A percentile compares a stretch with the other conserved stretches of the same genome.
phyloP scores from a whole-genome alignment of 2,797 vertebrate genomes.

The Lagodon rhomboides region DNA sequence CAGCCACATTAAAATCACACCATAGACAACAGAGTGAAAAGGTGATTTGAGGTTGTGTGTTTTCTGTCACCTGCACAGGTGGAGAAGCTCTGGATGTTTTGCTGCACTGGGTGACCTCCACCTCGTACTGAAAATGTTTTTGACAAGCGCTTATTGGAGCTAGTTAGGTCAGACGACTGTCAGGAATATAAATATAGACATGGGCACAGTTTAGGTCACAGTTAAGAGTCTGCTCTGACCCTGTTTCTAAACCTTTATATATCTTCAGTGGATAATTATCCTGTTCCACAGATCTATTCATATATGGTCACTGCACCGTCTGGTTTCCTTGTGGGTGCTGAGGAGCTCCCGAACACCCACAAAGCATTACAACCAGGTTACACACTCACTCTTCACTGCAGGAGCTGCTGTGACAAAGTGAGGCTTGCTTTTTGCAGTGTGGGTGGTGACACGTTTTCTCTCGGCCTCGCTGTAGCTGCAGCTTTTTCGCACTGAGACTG shows the following conservation, averaged over 20 bases:
- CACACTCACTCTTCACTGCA: conserved; percentile 24
- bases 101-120: not conserved
- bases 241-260: not conserved
- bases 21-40: not conserved
- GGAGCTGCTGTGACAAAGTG: conserved; percentile 46
- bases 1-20: not conserved
- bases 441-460: conserved; percentile 43
- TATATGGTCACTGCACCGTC: conserved; percentile 13
- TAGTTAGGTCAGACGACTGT: not conserved
- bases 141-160: not conserved
- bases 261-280: conserved; percentile 16
- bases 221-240: not conserved
- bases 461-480: not conserved
- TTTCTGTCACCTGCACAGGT: not conserved
- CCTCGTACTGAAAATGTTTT: not conserved
- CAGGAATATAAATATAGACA: not conserved
- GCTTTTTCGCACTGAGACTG: conserved; percentile 28
- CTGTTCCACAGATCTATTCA: not conserved
- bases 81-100: not conserved
- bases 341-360: conserved; percentile 30
- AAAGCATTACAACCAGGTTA: conserved; percentile 20
- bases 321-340: conserved; percentile 21
- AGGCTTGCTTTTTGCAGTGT: conserved; percentile 37
- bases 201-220: not conserved
- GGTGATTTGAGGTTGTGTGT: not conserved